Base-by-base conservation (phyloP, 1,140 invertebrate species). In the Zaprionus capensis region DNA sequence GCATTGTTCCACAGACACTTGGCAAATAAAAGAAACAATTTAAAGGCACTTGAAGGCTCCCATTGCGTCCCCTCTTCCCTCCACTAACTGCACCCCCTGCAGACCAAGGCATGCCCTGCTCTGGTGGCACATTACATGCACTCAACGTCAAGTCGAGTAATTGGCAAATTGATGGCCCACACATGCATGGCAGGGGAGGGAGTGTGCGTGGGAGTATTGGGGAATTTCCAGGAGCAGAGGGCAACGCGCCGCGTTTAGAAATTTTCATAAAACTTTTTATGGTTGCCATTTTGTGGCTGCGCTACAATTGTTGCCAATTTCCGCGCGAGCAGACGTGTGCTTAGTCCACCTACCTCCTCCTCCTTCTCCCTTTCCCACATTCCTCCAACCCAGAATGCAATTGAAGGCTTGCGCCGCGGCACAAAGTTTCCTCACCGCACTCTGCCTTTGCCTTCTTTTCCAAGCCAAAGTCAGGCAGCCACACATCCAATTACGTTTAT, bases 201-300 rank as follows among this genome's bases (percentile, higher is more conserved):
- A 5, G 38, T 41, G 51, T 51, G 53, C 2, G 12, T 6, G 46
- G 61, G 1, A 14, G 20, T 56, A 56, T 20, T 34, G 22, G 20
- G 41, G 41, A 44, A 44, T 44, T 44, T 41, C 2, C n/a, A 17
- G 41, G 7, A 44, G 7, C 41, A 46, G 46, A 11, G 53, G 17
- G 34, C 36, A 69, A 12, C 31, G 58, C 38, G 46, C 26, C 36
- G 80, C 80, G 76, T 55, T 81, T 80, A 81, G 85, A 84, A 80
- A 84, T 90, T 88, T 88, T 84, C 81, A 88, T 88, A 88, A 69
- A 90, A 87, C 78, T 90, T 90, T 90, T 90, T 85, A 90, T 90
- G 76, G 70, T 53, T 78, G 81, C 74, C 84, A 87, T 87, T 88
- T 76, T 78, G 77, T 65, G 84, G 82, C 51, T 9, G 12, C 62